Evolutionary conservation across 2,888 invertebrate genomes (phyloP).

Genomic region (Dryococelus australis): DNA sequence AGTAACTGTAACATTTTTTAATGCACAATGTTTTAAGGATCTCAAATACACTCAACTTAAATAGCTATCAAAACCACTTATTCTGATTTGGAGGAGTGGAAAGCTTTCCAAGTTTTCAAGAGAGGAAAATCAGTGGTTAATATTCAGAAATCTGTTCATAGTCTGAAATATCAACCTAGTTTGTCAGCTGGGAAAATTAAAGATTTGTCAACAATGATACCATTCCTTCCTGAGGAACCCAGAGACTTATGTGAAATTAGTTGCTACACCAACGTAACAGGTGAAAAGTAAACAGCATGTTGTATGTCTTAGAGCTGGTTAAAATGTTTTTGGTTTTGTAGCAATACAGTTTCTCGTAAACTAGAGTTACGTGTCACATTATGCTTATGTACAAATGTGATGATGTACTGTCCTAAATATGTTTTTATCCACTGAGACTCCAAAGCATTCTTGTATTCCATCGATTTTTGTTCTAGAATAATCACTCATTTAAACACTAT

Average conservation of each 20-base stretch:
- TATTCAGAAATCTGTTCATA: not conserved
- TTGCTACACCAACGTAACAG: not conserved
- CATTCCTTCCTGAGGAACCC: not conserved
- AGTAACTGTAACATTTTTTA: conserved; percentile 25
- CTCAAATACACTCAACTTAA: not conserved
- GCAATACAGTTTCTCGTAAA: not conserved
- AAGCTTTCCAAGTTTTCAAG: not conserved
- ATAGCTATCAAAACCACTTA: conserved; percentile 21
- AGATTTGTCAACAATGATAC: conserved; percentile 12
- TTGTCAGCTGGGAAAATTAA: not conserved
- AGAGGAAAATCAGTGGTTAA: not conserved
- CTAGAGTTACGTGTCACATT: not conserved
- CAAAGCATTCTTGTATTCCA: not conserved
- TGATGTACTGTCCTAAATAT: not conserved
- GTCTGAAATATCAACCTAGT: not conserved
- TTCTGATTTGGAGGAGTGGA: not conserved
- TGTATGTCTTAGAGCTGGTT: no score
- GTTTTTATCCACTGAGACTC: not conserved
- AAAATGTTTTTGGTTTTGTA: not conserved
- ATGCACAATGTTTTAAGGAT: not conserved
- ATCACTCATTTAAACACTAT: not conserved
- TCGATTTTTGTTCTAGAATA: not conserved
- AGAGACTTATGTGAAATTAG: conserved; percentile 23
- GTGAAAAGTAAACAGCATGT: not conserved
- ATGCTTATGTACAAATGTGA: not conserved